phyloP scores from a whole-genome alignment of 2,797 vertebrate genomes.

The Melanotaenia nigrans region DNA sequence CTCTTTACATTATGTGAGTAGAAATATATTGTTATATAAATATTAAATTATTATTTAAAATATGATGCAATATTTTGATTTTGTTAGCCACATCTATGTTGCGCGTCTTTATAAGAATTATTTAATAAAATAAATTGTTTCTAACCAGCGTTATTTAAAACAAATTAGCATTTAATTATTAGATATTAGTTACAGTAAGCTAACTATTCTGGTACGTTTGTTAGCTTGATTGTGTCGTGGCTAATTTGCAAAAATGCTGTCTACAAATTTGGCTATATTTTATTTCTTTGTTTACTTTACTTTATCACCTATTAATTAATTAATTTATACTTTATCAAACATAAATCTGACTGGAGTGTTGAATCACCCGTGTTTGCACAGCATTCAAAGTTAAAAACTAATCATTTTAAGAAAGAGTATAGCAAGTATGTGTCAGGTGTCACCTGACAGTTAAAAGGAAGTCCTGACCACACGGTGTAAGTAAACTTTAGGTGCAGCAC shows the following conservation, averaged over 20 bases:
- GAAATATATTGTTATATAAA: too few species aligned
- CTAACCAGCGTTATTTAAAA: too few species aligned
- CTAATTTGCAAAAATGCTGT: not conserved
- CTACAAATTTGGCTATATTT: too few species aligned
- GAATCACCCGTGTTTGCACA: not conserved
- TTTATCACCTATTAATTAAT: too few species aligned
- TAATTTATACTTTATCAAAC: not conserved
- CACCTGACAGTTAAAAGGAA: conserved; percentile 32
- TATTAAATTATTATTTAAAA: too few species aligned
- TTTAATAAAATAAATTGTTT: too few species aligned
- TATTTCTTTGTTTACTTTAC: not conserved
- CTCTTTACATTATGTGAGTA: not conserved
- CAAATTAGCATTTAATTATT: not conserved
- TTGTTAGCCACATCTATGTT: too few species aligned
- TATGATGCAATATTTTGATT: too few species aligned
- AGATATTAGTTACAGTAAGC: not conserved
- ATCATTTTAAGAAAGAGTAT: not conserved
- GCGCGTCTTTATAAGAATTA: too few species aligned
- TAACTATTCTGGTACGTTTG: not conserved
- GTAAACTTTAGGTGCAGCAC: conserved; percentile 69
- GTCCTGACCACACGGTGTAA: not conserved
- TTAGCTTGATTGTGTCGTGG: not conserved
- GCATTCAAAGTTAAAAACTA: too few species aligned
- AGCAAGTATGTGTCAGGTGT: not conserved
- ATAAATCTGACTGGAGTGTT: not conserved